Evolutionary conservation across 1,140 invertebrate species (phyloP).

Genomic region (Mya arenaria): DNA sequence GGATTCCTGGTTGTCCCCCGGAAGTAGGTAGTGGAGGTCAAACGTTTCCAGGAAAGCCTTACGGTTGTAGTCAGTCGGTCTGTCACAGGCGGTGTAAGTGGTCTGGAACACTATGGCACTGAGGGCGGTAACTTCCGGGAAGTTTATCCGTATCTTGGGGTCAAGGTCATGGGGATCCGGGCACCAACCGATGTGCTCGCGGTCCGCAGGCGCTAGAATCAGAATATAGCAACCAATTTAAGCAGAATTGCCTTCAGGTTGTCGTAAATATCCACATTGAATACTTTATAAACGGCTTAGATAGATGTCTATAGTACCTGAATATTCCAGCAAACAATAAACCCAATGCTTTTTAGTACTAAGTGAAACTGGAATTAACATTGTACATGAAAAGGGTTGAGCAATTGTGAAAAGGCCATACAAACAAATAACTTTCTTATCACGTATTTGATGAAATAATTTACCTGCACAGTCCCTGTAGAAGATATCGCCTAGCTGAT

Average conservation of each 20-base stretch:
- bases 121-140: constrained; percentile 26
- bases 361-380: no score
- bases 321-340: no score
- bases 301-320: no score
- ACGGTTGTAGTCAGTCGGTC: neutral
- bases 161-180: constrained; percentile 9
- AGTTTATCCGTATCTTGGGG: constrained; percentile 24
- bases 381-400: no score
- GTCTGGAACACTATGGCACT: constrained; percentile 30
- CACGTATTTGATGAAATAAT: no score
- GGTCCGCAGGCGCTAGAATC: neutral
- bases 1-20: constrained; percentile 11
- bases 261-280: no score
- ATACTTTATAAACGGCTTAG: no score
- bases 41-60: constrained; percentile 45
- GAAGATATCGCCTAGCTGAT: constrained; percentile 32
- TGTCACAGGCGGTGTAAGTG: constrained; percentile 10
- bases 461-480: constrained; percentile 27
- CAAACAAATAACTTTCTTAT: no score
- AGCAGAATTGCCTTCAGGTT: no score
- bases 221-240: no score
- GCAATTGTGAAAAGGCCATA: no score
- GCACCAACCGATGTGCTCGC: constrained; percentile 43
- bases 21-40: constrained; percentile 42
- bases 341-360: no score